These are phyloP conservation scores for Cossypha polioptera DNA, from an alignment of 2,797 vertebrate genomes.

Conservation along the genomic window DNA sequence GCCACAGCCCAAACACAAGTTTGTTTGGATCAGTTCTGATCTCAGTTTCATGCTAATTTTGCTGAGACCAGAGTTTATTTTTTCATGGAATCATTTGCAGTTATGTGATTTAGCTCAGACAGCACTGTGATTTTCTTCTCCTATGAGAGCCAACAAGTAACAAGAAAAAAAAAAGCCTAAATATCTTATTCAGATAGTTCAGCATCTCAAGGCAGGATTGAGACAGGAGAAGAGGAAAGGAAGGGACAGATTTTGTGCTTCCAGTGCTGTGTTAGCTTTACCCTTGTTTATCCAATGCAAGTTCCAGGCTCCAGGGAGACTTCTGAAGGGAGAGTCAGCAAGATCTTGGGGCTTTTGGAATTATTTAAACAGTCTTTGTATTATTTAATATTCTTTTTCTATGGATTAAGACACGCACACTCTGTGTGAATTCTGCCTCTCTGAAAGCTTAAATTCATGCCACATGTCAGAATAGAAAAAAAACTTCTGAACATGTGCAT, in stretches of 20 bases:
- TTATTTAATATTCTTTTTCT: not conserved
- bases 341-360: not conserved
- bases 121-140: not conserved
- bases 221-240: not conserved
- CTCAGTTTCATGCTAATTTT: not conserved
- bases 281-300: not conserved
- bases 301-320: not conserved
- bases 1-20: not conserved
- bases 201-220: not conserved
- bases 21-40: not conserved
- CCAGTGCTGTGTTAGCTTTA: not conserved
- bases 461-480: not conserved
- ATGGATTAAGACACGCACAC: accelerated
- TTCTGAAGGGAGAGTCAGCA: not conserved
- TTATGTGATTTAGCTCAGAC: not conserved
- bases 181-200: not conserved
- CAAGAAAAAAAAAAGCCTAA: not conserved
- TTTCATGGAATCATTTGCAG: not conserved
- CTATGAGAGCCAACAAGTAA: not conserved
- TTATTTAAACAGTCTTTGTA: not conserved
- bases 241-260: not conserved
- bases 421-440: not conserved
- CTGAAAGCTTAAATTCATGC: not conserved
- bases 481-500: not conserved
- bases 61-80: not conserved